Conservation (phyloP, 2,888 invertebrate genomes). For the Macropis europaea region DNA sequence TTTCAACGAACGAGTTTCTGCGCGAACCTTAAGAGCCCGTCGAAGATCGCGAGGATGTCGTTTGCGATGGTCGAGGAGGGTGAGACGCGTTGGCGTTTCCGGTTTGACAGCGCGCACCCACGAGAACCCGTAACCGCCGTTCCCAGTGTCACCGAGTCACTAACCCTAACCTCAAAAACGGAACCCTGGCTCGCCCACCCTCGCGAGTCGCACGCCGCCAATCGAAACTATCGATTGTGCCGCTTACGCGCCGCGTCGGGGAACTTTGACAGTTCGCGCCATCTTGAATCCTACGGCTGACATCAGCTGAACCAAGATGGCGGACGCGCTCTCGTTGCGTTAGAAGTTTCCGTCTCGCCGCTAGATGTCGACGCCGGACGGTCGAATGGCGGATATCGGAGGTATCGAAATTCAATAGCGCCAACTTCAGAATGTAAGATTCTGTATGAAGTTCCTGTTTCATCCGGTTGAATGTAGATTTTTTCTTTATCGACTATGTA, state of each 20-base stretch:
- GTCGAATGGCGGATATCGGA: no score
- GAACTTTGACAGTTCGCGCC: constrained; percentile 63
- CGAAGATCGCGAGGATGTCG: no score
- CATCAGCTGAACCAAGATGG: constrained; percentile 35
- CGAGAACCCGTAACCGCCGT: constrained; percentile 44
- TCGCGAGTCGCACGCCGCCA: constrained; percentile 43
- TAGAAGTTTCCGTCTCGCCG: neutral
- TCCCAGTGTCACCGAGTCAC: constrained; percentile 69
- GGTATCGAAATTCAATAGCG: no score
- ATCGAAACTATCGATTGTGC: constrained; percentile 75
- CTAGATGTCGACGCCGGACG: constrained; percentile 16
- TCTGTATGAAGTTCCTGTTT: no score
- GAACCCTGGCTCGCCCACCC: constrained; percentile 52
- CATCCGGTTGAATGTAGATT: no score
- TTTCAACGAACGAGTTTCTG: neutral
- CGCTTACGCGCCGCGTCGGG: constrained; percentile 49
- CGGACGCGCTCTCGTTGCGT: constrained; percentile 37
- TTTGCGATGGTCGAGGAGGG: neutral
- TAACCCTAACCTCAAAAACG: constrained; percentile 72
- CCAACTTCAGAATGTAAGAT: no score
- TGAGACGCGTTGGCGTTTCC: constrained; percentile 9
- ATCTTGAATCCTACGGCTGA: constrained; percentile 53
- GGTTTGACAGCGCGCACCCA: constrained; percentile 30
- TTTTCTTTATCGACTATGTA: no score
- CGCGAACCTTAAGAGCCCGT: no score